Base-by-base conservation (phyloP, 1,140 invertebrate species). In the Saccostrea cuccullata region DNA sequence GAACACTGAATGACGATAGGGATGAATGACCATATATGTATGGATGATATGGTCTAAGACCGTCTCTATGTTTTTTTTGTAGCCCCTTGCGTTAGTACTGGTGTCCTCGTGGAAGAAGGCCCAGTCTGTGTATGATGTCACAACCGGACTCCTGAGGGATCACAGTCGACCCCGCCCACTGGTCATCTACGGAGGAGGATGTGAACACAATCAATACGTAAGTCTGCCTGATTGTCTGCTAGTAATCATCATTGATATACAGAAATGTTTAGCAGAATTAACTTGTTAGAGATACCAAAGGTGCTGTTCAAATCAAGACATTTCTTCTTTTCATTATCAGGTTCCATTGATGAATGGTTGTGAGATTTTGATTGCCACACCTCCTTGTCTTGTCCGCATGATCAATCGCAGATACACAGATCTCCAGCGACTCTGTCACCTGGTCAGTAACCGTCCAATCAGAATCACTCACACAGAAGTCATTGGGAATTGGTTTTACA, bases 331-430 rank as follows among this genome's bases (percentile, higher is more conserved):
- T 20, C 15, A 36, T 92, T 90, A 47, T 77, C 87, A 94, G 92
- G 88, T 92, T 64, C 85, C 90, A 26, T 85, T 94, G 60, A 89
- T 94, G 15, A 91, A 91, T 91, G 94, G 94, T 8, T 94, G 94
- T 93, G 92, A 94, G 67, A 88, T 94, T 23, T 84, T 94, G 77
- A 88, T 94, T 8, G 90, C 93, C 11, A 94, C 94, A 0, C 93
- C 93, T 17, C 90, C 91, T 13, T 91, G 94, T 85, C 87, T 94
- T 67, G 55, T 89, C 1, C 85, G 94, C 12, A 92, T 93, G 82
- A 23, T 94, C 40, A 88, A 92, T 17, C 86, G 89, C 26, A 77
- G 90, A 15, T 92, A 90, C 87, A 92, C 91, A 6, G 90, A 92
- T 40, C 90, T 94, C 0, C 85, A 91, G 17, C 82, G 93, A 60